phyloP scores from a whole-genome alignment of 1,140 invertebrate species.

The Maconellicoccus hirsutus region DNA sequence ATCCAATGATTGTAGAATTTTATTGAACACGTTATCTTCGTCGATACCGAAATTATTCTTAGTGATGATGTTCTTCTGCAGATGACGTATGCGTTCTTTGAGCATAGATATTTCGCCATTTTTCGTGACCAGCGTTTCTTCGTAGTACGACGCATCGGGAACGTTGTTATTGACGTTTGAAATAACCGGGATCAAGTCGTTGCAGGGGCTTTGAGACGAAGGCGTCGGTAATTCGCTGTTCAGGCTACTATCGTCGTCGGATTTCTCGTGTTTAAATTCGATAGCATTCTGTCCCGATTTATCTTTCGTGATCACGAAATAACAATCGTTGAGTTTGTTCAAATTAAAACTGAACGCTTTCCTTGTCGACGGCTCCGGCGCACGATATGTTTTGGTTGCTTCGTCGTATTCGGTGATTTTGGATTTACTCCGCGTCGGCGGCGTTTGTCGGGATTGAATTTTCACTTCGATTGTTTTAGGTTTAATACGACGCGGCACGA shows the following conservation, averaged over 20 bases:
- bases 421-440: not conserved
- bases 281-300: not conserved
- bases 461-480: not conserved
- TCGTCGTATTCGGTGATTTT: not conserved
- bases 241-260: not conserved
- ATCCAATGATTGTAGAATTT: not conserved
- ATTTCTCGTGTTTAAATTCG: not conserved
- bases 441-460: not conserved
- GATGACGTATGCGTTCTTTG: not conserved
- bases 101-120: slow-evolving; percentile 6
- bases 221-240: not conserved
- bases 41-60: not conserved
- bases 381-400: not conserved
- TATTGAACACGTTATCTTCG: not conserved
- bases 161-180: not conserved
- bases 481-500: not conserved
- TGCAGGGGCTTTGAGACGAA: not conserved
- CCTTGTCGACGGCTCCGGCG: not conserved
- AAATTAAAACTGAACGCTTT: not conserved
- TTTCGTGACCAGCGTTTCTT: not conserved
- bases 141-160: not conserved
- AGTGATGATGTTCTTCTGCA: not conserved
- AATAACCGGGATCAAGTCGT: not conserved
- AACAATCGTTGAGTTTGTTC: too few relatives aligned
- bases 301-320: not conserved